Percentiles rank a stretch among this genome's conserved stretches.
Conservation (phyloP, 2,797 vertebrate species). For the Sphenopsis melanotis region DNA sequence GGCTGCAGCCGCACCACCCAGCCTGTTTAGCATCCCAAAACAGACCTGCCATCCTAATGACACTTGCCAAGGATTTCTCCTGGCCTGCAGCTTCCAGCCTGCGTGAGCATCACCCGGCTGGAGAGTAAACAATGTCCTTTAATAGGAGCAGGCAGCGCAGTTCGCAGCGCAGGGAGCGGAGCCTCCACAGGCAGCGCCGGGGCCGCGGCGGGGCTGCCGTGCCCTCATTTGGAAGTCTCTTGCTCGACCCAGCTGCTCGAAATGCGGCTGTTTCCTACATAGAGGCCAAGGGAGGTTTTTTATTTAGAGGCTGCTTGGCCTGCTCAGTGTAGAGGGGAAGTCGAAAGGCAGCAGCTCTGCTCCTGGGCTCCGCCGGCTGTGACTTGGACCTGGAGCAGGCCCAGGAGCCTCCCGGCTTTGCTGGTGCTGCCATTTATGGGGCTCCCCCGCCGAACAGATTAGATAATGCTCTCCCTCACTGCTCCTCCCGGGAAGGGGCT, state of each 20-base stretch:
- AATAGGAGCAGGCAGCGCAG: neutral
- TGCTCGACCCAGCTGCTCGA: neutral
- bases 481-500: neutral
- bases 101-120: neutral
- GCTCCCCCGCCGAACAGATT: neutral
- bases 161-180: neutral
- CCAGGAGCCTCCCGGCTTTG: neutral
- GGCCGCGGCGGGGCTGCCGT: neutral
- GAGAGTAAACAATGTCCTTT: conserved; percentile 31
- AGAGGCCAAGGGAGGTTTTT: neutral
- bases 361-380: accelerated
- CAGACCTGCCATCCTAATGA: neutral
- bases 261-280: neutral
- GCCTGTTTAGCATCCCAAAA: neutral
- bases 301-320: neutral
- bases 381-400: neutral
- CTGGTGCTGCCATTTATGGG: neutral
- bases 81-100: neutral
- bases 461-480: neutral
- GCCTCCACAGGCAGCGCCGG: neutral
- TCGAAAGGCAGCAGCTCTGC: neutral
- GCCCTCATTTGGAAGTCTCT: conserved; percentile 54
- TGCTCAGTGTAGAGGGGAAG: neutral
- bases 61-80: neutral
- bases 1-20: neutral